phyloP scores from a whole-genome alignment of 1,140 invertebrate genomes.

The Aphelinus atriplicis region DNA sequence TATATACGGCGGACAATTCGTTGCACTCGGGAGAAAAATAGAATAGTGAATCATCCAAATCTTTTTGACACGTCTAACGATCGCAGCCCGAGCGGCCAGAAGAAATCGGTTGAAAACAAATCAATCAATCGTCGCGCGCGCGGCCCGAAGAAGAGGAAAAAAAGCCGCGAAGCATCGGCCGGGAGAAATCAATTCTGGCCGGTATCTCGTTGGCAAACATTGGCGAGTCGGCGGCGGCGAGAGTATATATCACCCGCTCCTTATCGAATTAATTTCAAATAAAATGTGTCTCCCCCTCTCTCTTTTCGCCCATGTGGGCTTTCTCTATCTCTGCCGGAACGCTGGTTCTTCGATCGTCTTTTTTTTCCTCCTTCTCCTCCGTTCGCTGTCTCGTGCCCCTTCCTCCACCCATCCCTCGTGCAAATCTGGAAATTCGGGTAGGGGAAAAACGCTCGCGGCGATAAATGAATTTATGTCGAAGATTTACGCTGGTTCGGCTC shows the following conservation, averaged over 20 bases:
- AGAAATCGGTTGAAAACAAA: too few species aligned
- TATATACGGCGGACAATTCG: too few species aligned
- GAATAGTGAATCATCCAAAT: too few species aligned
- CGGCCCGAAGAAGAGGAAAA: too few species aligned
- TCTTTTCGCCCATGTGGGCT: slow-evolving; percentile 19
- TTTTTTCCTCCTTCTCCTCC: slow-evolving; percentile 12
- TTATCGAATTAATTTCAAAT: slow-evolving; percentile 37
- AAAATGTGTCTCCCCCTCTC: slow-evolving; percentile 1
- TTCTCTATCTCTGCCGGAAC: slow-evolving; percentile 11
- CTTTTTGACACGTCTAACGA: too few species aligned
- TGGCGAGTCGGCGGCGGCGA: background rate
- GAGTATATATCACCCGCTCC: slow-evolving; percentile 22
- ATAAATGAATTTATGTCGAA: slow-evolving; percentile 59
- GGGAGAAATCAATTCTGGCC: too few species aligned
- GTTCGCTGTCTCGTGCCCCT: slow-evolving; percentile 6
- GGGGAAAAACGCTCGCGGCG: slow-evolving; percentile 41
- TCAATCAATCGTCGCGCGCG: too few species aligned
- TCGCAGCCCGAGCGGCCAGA: too few species aligned
- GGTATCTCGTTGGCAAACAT: too few species aligned
- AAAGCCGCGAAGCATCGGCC: too few species aligned
- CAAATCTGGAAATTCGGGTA: slow-evolving; percentile 36
- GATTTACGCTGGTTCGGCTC: slow-evolving; percentile 46
- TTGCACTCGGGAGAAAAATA: too few species aligned
- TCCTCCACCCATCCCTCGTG: background rate
- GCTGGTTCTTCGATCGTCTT: slow-evolving; percentile 2